Evolutionary conservation across 2,113 vertebrate genomes (phyloP).

Genomic region (Tor tambroides): DNA sequence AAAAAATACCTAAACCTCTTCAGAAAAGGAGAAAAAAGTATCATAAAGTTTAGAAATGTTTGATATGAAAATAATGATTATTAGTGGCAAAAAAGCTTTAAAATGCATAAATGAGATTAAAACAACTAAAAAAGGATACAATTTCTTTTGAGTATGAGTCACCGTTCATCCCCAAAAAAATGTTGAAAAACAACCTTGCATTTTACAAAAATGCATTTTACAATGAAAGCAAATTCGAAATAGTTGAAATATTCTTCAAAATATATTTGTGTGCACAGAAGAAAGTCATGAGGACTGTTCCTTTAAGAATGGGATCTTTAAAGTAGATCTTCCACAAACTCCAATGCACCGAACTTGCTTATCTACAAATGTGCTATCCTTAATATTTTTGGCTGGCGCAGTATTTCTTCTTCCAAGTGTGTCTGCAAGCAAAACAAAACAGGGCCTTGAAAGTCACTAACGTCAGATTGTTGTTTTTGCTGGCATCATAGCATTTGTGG

Average conservation of each 20-base stretch:
- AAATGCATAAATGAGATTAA: too few relatives aligned
- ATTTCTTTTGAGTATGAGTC: too few relatives aligned
- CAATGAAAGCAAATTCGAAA: not conserved
- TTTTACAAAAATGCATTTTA: too few relatives aligned
- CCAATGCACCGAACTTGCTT: not conserved
- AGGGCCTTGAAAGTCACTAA: not conserved
- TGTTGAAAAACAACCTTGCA: too few relatives aligned
- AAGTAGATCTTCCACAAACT: not conserved
- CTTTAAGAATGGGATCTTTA: not conserved
- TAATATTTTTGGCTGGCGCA: not conserved
- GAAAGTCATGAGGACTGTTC: too few relatives aligned
- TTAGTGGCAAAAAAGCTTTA: too few relatives aligned
- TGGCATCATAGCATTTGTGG: slow-evolving; percentile 39
- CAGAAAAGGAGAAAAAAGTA: not conserved
- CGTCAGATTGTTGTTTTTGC: slow-evolving; percentile 10
- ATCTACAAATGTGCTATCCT: not conserved
- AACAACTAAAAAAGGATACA: too few relatives aligned
- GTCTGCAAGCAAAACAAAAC: not conserved
- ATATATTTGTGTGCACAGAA: too few relatives aligned
- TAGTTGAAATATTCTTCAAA: not conserved
- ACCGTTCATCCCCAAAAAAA: too few relatives aligned
- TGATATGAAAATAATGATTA: not conserved
- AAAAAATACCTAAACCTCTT: not conserved
- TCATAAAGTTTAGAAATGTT: not conserved
- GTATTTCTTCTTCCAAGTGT: not conserved